Base-by-base conservation (phyloP, 1,140 invertebrate species). In the Apis dorsata region DNA sequence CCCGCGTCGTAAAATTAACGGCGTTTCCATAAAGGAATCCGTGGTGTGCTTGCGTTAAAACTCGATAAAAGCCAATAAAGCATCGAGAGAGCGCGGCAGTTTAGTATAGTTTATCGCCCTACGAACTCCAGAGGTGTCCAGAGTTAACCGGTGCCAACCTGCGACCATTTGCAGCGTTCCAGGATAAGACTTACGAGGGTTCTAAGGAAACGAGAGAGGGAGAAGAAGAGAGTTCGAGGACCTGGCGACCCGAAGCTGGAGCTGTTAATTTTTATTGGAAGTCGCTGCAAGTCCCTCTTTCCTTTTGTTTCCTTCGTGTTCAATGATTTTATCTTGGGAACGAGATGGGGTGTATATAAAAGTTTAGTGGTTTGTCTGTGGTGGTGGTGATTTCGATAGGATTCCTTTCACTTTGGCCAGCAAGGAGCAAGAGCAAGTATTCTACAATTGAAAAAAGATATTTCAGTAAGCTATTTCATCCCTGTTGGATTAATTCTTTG, bases 51-150 rank as follows among this genome's bases (percentile, higher is more conserved):
- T 79, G 88, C 91, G 90, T 92, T 92, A 92, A 93, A 93, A 91
- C 88, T 89, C 92, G 91, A 93, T 93, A 92, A 92, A 93, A 92
- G 91, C 90, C 91, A 93, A 93, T 93, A 92, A 93, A 92, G 91
- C 92, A 91, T 92, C 87, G 86, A 81, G 85, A 85, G 71, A 74
- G 70, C 77, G 81, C 85, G 77, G 88, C 85, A 79, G 88, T 89
- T 89, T 85, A 85, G 83, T 83, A 71, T 78, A 85, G 83, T 89
- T 90, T 89, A 89, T 88, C 85, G 88, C 65, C 34, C 28, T 19
- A 34, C 51, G 44, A 70, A 73, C 65, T 72, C 62, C 69, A 19
- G n/a, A 57, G 34, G 21, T 62, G 79, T 86, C 71, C 60, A 60
- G 70, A 53, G 71, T 63, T 84, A 73, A 84, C 44, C 72, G 60